phyloP scores from a whole-genome alignment of 2,888 invertebrate genomes.

The Heliconius charithonia region DNA sequence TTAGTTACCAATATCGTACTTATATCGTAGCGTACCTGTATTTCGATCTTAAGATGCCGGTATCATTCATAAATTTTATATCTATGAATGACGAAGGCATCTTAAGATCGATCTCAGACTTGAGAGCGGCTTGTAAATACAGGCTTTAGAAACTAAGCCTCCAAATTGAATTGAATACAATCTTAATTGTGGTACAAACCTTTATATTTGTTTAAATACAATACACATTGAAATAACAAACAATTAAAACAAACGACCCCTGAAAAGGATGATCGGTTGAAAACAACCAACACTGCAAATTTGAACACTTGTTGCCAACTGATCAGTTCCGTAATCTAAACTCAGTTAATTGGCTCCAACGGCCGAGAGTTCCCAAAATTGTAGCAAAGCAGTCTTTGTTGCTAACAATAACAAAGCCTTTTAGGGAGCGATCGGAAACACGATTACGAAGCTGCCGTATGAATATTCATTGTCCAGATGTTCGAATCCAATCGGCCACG shows the following conservation, averaged over 20 bases:
- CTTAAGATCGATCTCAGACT: no score
- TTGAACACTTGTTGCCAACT: slow-evolving; percentile 25
- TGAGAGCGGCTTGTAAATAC: no score
- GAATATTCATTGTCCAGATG: slow-evolving; percentile 55
- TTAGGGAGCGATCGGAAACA: slow-evolving; percentile 40
- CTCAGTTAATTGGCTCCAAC: slow-evolving; percentile 37
- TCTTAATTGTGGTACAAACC: no score
- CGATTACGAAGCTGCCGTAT: slow-evolving; percentile 36
- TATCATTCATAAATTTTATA: no score
- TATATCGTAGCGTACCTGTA: neutral
- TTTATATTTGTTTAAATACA: no score
- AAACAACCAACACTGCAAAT: slow-evolving; percentile 14
- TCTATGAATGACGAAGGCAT: no score
- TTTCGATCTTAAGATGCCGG: no score
- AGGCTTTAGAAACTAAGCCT: no score
- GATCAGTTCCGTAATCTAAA: slow-evolving; percentile 38
- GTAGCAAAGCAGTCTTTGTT: slow-evolving; percentile 39
- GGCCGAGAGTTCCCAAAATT: slow-evolving; percentile 38
- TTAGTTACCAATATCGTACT: neutral
- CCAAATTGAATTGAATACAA: neutral
- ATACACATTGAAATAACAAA: neutral
- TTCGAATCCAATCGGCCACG: slow-evolving; percentile 28
- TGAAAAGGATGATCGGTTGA: neutral
- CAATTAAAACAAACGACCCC: neutral
- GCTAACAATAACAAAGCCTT: slow-evolving; percentile 38